Evolutionary conservation across 2,797 vertebrate species (phyloP).

Genomic region (Poliocrania exsul): DNA sequence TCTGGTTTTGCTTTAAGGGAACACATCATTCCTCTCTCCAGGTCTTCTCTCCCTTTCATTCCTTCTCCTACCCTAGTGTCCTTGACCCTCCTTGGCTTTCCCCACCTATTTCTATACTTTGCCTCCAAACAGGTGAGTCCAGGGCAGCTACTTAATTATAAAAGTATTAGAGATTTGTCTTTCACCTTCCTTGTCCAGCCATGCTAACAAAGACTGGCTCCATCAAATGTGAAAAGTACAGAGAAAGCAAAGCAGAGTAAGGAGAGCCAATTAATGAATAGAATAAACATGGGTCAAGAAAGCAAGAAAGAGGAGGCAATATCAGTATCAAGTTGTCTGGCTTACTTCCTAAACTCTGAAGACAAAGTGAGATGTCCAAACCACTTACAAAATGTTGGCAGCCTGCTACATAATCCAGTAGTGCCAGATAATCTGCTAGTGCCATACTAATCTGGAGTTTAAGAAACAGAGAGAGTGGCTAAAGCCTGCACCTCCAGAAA

Average conservation of each 20-base stretch:
- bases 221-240: background rate
- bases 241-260: background rate
- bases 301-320: background rate
- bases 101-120: background rate
- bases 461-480: background rate
- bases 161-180: background rate
- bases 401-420: background rate
- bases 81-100: background rate
- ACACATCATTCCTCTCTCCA: background rate
- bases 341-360: background rate
- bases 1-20: background rate
- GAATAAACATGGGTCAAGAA: background rate
- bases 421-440: background rate
- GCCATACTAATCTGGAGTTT: background rate
- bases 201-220: background rate
- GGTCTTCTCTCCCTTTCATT: background rate
- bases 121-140: background rate
- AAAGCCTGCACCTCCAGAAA: background rate
- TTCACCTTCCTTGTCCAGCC: background rate
- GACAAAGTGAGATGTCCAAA: background rate
- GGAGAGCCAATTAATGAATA: background rate
- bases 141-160: background rate
- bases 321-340: background rate
- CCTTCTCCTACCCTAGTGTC: background rate
- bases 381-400: background rate